phyloP scores from a whole-genome alignment of 2,797 vertebrate genomes.

The Rhinoraja longicauda region DNA sequence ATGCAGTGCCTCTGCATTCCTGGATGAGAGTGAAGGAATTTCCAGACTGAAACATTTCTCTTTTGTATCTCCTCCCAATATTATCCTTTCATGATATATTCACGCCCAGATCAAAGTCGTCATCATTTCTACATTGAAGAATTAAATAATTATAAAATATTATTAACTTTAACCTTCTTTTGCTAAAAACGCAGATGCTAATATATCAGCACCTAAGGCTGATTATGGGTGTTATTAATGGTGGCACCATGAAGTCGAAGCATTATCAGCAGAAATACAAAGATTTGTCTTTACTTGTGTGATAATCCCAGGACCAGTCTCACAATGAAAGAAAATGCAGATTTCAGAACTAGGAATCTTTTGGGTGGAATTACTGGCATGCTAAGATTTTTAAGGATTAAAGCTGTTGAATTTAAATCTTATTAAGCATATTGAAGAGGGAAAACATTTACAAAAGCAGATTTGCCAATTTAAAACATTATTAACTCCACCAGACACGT shows the following conservation, averaged over 20 bases:
- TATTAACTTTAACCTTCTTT: not conserved
- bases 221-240: not conserved
- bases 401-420: not conserved
- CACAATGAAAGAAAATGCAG: not conserved
- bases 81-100: not conserved
- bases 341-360: not conserved
- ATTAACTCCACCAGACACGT: not conserved
- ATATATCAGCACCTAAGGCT: not conserved
- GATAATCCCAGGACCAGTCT: not conserved
- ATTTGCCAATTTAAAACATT: not conserved
- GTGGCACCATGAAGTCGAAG: not conserved
- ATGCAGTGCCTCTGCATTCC: no score
- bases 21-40: no score
- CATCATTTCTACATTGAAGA: not conserved
- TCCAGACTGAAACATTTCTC: not conserved
- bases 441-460: not conserved
- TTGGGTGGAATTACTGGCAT: conserved; percentile 6
- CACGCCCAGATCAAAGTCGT: not conserved
- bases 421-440: not conserved
- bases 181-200: not conserved
- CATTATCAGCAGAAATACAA: not conserved
- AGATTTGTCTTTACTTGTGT: not conserved
- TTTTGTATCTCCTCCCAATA: not conserved
- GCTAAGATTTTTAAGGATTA: conserved; percentile 5
- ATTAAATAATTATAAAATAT: not conserved